phyloP scores from a whole-genome alignment of 2,797 vertebrate genomes.

The Myotis myotis region DNA sequence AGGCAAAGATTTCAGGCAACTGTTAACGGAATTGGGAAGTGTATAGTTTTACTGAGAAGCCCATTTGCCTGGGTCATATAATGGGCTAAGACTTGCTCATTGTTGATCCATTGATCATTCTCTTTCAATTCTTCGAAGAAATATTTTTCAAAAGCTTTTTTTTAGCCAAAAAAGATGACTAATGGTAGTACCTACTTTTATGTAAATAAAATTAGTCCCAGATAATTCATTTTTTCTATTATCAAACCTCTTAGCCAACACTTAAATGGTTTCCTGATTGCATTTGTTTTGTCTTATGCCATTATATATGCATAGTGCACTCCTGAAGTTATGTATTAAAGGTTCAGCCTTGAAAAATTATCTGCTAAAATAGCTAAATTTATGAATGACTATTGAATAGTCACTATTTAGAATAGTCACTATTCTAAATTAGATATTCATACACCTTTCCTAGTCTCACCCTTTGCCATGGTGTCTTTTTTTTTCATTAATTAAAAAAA shows the following conservation, averaged over 20 bases:
- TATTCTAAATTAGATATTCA: neutral
- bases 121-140: conserved; percentile 7
- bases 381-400: neutral
- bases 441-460: neutral
- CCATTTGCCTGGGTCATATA: neutral
- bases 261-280: neutral
- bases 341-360: neutral
- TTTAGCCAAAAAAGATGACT: neutral
- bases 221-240: neutral
- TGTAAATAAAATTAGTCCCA: neutral
- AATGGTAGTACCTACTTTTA: neutral
- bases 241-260: neutral
- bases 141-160: neutral
- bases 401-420: too few species aligned
- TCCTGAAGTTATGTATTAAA: neutral
- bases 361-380: neutral
- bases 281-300: neutral
- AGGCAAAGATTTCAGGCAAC: neutral
- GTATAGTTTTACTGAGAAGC: neutral
- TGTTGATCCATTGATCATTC: neutral
- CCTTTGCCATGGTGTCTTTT: neutral
- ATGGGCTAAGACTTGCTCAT: neutral
- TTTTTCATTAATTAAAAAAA: conserved; percentile 24
- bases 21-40: neutral
- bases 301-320: neutral